Evolutionary conservation across 2,113 vertebrate genomes (phyloP).

Genomic region (Chaetura pelagica): DNA sequence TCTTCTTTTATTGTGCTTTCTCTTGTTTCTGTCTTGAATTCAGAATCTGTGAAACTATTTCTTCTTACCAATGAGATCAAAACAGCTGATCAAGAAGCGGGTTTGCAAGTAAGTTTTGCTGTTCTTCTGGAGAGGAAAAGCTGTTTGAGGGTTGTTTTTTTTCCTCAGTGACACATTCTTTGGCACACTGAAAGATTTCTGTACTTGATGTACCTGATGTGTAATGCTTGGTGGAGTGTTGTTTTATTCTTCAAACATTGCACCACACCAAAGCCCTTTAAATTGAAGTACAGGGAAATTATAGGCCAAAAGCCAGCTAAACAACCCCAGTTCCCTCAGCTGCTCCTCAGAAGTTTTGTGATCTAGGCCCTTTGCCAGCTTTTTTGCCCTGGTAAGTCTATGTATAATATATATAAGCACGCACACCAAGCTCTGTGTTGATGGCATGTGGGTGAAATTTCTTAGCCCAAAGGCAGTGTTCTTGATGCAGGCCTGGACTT

Average conservation of each 20-base stretch:
- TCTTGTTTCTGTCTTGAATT: background rate
- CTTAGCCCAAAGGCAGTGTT: background rate
- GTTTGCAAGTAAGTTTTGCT: background rate
- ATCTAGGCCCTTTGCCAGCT: no score
- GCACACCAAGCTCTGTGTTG: background rate
- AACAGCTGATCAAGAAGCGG: background rate
- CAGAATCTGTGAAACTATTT: background rate
- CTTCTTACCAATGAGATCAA: background rate
- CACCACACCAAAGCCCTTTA: background rate
- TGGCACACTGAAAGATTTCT: background rate
- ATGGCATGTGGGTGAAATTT: background rate
- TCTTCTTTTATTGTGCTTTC: background rate
- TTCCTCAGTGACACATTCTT: background rate
- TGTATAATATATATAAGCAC: background rate
- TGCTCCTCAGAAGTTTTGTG: no score
- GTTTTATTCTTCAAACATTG: background rate
- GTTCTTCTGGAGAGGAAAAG: background rate
- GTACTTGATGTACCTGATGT: background rate
- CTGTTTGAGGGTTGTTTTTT: background rate
- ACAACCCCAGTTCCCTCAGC: no score
- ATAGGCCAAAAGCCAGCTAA: background rate
- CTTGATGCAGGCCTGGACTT: accelerated
- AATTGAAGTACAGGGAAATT: background rate
- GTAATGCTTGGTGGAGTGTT: background rate
- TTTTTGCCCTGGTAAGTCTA: no score